A percentile compares a stretch with the other conserved stretches of the same genome.
phyloP scores from a whole-genome alignment of 2,113 vertebrate species.

The crab-eating macaque (Macaca fascicularis) region DNA sequence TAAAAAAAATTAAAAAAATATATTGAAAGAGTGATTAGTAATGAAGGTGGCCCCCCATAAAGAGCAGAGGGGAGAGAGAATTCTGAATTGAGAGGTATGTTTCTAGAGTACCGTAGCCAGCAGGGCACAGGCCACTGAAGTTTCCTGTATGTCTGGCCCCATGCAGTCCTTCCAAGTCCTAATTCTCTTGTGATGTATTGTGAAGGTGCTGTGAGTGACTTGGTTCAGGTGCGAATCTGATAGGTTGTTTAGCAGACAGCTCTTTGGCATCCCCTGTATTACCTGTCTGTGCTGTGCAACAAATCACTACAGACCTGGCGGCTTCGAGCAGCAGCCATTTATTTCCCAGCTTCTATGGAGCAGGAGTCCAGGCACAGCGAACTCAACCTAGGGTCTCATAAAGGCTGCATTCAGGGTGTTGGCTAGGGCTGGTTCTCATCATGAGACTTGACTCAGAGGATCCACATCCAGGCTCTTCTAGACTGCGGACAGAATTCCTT shows the following conservation, averaged over 20 bases:
- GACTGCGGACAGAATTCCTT: background rate
- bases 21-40: background rate
- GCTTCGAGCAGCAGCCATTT: background rate
- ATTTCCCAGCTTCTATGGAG: background rate
- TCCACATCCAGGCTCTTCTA: no score
- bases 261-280: background rate
- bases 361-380: background rate
- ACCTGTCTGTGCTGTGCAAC: background rate
- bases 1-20: background rate
- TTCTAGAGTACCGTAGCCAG: no score
- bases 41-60: background rate
- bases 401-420: background rate
- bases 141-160: fast-evolving
- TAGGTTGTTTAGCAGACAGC: background rate
- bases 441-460: background rate
- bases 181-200: background rate
- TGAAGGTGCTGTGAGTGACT: background rate
- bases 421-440: background rate
- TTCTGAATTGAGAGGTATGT: no score
- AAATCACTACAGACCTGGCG: background rate
- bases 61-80: background rate
- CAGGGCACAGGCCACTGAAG: fast-evolving
- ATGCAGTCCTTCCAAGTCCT: background rate
- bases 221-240: background rate
- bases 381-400: background rate